Conservation (phyloP, 2,113 vertebrate genomes). For the Scomber scombrus region DNA sequence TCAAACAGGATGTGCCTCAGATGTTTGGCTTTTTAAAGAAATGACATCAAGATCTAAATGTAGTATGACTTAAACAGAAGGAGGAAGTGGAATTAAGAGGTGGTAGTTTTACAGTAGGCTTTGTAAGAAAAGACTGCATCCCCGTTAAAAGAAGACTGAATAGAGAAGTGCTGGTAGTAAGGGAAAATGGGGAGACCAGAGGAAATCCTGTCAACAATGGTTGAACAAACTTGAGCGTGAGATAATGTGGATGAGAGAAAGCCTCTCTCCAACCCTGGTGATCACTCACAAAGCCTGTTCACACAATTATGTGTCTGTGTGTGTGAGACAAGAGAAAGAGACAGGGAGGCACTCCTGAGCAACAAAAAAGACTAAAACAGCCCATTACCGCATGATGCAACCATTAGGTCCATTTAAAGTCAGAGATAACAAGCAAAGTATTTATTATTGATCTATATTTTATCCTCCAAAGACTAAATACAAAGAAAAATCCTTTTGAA, state of each 20-base stretch:
- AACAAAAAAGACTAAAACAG: slow-evolving; percentile 9
- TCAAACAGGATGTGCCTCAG: slow-evolving; percentile 10
- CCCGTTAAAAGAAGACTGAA: slow-evolving; percentile 39
- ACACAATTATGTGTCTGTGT: slow-evolving; percentile 39
- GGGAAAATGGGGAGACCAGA: slow-evolving; percentile 54
- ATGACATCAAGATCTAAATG: neutral
- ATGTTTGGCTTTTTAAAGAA: neutral
- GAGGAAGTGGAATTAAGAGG: slow-evolving; percentile 1
- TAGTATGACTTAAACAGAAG: neutral
- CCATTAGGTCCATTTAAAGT: neutral
- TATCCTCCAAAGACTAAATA: neutral
- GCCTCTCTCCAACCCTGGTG: slow-evolving; percentile 44
- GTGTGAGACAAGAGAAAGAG: neutral
- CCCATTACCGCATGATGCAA: slow-evolving; percentile 6
- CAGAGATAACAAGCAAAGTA: neutral
- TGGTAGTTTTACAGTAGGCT: neutral
- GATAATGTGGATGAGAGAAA: slow-evolving; percentile 59
- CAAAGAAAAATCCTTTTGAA: neutral
- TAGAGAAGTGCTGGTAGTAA: slow-evolving; percentile 27
- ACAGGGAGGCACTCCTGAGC: slow-evolving; percentile 5
- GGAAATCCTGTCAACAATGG: slow-evolving; percentile 81
- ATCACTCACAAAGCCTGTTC: slow-evolving; percentile 64
- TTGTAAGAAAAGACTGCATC: neutral
- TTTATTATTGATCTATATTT: neutral
- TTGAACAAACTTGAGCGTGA: slow-evolving; percentile 73